Percentiles rank a stretch among this genome's conserved stretches.
These are phyloP conservation scores for Troides helena DNA, from an alignment of 2,888 invertebrate species.

Conservation along the genomic window DNA sequence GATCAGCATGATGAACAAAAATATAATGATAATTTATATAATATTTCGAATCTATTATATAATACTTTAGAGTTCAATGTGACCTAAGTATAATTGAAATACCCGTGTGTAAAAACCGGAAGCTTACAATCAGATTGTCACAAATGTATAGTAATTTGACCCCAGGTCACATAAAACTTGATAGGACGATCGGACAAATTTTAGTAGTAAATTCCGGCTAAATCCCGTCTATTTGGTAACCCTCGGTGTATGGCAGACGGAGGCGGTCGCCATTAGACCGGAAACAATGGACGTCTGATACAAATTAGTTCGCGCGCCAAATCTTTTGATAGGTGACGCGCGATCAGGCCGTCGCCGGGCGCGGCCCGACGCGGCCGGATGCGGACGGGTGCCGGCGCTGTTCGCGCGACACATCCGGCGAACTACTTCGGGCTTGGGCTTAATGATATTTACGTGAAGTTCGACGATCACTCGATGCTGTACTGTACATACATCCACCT, in stretches of 20 bases:
- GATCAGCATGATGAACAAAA: too few relatives aligned
- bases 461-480: too few relatives aligned
- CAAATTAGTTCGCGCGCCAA: slow-evolving; percentile 17
- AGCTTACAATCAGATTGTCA: too few relatives aligned
- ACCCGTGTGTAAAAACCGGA: too few relatives aligned
- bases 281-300: slow-evolving; percentile 19
- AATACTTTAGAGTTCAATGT: too few relatives aligned
- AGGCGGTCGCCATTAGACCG: slow-evolving; percentile 12
- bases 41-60: too few relatives aligned
- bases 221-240: slow-evolving; percentile 3
- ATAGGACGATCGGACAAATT: background rate
- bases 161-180: background rate
- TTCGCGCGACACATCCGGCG: background rate
- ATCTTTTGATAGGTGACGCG: slow-evolving; percentile 4
- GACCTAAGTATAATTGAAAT: too few relatives aligned
- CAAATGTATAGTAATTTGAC: background rate
- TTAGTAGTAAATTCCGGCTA: background rate
- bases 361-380: background rate
- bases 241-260: slow-evolving; percentile 4
- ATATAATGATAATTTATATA: too few relatives aligned
- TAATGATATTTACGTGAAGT: too few relatives aligned
- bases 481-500: too few relatives aligned
- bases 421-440: too few relatives aligned
- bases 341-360: background rate
- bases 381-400: background rate